Conservation (phyloP, 2,113 vertebrate species). For the Taurulus bubalis region DNA sequence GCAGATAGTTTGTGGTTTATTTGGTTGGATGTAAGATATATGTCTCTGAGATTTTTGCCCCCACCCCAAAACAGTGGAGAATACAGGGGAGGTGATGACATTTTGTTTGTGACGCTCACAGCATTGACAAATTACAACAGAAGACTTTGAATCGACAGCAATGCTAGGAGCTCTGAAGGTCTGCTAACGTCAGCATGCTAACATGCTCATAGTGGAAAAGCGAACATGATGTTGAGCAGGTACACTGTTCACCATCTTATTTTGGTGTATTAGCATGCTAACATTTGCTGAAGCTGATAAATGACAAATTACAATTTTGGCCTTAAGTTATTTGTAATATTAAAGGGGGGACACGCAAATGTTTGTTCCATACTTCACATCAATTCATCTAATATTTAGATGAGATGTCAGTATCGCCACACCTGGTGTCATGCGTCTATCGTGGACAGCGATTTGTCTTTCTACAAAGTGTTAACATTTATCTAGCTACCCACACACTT, state of each 20-base stretch:
- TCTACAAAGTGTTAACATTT: background rate
- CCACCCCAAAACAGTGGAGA: background rate
- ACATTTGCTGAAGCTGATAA: background rate
- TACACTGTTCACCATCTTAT: background rate
- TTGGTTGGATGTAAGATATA: constrained; percentile 3
- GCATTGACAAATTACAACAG: background rate
- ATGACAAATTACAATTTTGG: background rate
- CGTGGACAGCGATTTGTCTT: background rate
- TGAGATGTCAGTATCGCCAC: background rate
- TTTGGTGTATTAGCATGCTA: background rate
- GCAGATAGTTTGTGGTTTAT: constrained; percentile 14
- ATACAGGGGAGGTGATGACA: too few relatives aligned
- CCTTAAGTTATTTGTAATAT: background rate
- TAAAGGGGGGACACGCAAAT: background rate
- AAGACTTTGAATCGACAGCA: too few relatives aligned
- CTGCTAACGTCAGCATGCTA: background rate
- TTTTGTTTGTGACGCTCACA: background rate
- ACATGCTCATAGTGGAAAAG: background rate
- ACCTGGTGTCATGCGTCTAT: background rate
- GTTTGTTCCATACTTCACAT: background rate
- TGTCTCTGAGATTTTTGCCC: background rate
- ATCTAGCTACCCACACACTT: background rate
- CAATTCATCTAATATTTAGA: background rate
- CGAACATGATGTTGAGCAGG: background rate
- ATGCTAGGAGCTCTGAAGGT: background rate